A percentile compares a stretch with the other conserved stretches of the same genome.
Conservation (phyloP, 2,797 vertebrate genomes). For the Onychomys arenicola region DNA sequence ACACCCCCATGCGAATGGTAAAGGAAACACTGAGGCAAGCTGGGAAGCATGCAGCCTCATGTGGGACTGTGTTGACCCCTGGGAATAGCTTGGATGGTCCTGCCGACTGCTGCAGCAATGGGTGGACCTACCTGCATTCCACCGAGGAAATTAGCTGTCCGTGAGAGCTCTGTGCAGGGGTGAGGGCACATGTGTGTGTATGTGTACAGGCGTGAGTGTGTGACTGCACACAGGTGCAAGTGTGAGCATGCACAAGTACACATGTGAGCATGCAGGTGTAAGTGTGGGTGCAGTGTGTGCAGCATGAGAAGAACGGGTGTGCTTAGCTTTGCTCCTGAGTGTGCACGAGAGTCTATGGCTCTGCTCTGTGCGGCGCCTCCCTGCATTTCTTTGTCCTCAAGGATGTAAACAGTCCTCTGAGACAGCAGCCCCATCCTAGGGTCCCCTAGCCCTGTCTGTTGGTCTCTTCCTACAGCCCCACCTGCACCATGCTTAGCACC, state of each 20-base stretch:
- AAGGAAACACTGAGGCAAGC: neutral
- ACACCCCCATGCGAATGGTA: neutral
- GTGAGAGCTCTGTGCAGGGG: neutral
- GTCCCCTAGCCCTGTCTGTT: neutral
- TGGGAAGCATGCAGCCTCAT: too few species aligned
- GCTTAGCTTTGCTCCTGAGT: neutral
- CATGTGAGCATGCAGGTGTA: neutral
- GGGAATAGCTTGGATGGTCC: neutral
- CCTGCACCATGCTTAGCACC: neutral
- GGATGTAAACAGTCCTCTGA: neutral
- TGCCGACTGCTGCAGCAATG: neutral
- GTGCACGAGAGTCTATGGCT: rapidly evolving
- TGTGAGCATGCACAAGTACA: rapidly evolving
- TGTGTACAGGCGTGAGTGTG: rapidly evolving
- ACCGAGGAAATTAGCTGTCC: neutral
- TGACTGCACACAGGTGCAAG: rapidly evolving
- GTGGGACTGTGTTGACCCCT: neutral
- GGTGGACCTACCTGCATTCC: neutral
- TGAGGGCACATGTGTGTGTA: too few species aligned
- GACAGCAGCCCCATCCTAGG: neutral
- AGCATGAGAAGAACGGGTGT: too few species aligned
- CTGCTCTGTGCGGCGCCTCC: neutral
- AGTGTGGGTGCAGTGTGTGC: rapidly evolving
- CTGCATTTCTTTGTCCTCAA: neutral
- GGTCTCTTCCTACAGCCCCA: neutral